A percentile compares a stretch with the other conserved stretches of the same genome.
Conservation (phyloP, 1,140 invertebrate genomes). For the Eubasilissa regina region DNA sequence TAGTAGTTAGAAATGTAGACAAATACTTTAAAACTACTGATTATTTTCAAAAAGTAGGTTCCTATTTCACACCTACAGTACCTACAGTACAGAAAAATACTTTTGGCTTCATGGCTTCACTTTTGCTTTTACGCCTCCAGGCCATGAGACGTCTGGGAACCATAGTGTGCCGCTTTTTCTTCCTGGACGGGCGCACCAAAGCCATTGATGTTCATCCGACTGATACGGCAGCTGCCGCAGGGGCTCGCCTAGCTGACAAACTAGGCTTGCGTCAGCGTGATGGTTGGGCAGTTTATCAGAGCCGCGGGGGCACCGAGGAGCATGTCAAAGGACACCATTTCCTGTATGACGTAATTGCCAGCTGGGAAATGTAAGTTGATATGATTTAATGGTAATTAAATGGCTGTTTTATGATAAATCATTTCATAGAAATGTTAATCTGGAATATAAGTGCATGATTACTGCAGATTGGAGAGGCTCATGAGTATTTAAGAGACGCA, state of each 20-base stretch:
- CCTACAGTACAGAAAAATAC: too few relatives aligned
- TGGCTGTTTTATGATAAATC: too few relatives aligned
- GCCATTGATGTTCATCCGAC: slow-evolving; percentile 96
- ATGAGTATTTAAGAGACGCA: too few relatives aligned
- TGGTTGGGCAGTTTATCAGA: slow-evolving; percentile 96
- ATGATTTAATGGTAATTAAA: not conserved
- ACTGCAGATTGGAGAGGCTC: too few relatives aligned
- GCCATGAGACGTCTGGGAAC: slow-evolving; percentile 93
- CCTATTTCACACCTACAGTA: too few relatives aligned
- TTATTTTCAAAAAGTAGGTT: too few relatives aligned
- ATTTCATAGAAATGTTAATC: too few relatives aligned
- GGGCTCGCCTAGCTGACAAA: slow-evolving; percentile 90
- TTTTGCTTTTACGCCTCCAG: slow-evolving; percentile 64
- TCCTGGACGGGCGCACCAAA: slow-evolving; percentile 95
- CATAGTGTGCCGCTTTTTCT: slow-evolving; percentile 95
- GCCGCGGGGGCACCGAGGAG: slow-evolving; percentile 86
- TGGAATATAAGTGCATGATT: too few relatives aligned
- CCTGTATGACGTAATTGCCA: slow-evolving; percentile 93
- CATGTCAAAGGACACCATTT: slow-evolving; percentile 95
- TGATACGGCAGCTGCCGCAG: slow-evolving; percentile 92
- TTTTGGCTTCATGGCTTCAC: too few relatives aligned
- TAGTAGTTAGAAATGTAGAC: slow-evolving; percentile 64
- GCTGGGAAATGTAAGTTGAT: slow-evolving; percentile 91
- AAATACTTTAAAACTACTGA: too few relatives aligned
- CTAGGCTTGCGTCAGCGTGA: slow-evolving; percentile 81